phyloP scores from a whole-genome alignment of 2,888 invertebrate species.

The Tenthredo scrophulariae region DNA sequence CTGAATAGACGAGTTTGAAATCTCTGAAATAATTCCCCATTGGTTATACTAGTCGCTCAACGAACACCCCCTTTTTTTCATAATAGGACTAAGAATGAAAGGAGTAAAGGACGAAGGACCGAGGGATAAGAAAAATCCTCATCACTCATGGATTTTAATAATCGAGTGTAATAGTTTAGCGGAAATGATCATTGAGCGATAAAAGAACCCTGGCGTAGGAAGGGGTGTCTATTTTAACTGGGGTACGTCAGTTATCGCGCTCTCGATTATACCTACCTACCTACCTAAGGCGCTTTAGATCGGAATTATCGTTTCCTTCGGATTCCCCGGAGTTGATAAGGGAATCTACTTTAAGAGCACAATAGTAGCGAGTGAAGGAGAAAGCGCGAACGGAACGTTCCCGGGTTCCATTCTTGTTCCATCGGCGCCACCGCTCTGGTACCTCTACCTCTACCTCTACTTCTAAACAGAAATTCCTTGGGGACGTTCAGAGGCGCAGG shows the following conservation, averaged over 20 bases:
- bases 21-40: slow-evolving; percentile 13
- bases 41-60: neutral
- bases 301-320: slow-evolving; percentile 50
- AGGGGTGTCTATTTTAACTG: neutral
- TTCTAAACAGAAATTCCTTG: slow-evolving; percentile 57
- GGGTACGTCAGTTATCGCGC: slow-evolving; percentile 9
- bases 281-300: slow-evolving; percentile 28
- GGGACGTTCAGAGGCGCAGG: slow-evolving; percentile 42
- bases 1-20: slow-evolving; percentile 11
- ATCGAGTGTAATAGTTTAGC: neutral
- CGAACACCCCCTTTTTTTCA: too few relatives aligned
- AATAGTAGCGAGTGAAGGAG: slow-evolving; percentile 29
- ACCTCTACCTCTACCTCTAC: slow-evolving; percentile 8
- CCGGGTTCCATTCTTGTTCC: slow-evolving; percentile 31
- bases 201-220: too few relatives aligned
- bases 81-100: too few relatives aligned
- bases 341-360: slow-evolving; percentile 53
- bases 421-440: slow-evolving; percentile 24
- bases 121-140: neutral
- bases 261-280: slow-evolving; percentile 1
- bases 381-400: neutral
- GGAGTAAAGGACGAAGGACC: neutral
- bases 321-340: slow-evolving; percentile 46
- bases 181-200: neutral
- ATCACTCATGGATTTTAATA: neutral